Conservation (phyloP, 2,888 invertebrate species). For the Scelioninae gen. 1 region DNA sequence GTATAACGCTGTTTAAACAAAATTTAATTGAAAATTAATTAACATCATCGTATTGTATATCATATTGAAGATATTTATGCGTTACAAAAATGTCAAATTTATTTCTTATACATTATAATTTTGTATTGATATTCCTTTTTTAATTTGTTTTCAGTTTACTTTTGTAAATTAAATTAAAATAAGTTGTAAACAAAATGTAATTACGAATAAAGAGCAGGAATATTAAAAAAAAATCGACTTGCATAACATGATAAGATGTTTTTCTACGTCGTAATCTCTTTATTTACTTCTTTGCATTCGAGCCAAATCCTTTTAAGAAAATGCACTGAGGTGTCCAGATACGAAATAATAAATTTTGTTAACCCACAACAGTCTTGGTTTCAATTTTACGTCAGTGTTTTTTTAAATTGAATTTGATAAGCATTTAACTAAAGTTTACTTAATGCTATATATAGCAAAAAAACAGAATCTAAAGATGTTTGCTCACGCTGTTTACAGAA, state of each 20-base stretch:
- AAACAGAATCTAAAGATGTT: background rate
- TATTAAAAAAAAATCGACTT: background rate
- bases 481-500: background rate
- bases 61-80: too few relatives aligned
- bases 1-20: too few relatives aligned
- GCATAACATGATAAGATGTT: background rate
- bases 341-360: background rate
- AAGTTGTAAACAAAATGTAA: too few relatives aligned
- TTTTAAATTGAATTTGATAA: background rate
- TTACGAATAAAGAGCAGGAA: too few relatives aligned
- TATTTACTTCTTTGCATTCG: background rate
- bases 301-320: constrained; percentile 1
- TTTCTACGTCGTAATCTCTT: background rate
- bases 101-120: too few relatives aligned
- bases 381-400: background rate
- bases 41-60: too few relatives aligned
- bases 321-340: background rate
- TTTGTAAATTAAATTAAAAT: background rate
- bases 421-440: constrained; percentile 11
- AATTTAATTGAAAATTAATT: too few relatives aligned
- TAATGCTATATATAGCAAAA: background rate
- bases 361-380: too few relatives aligned
- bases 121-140: too few relatives aligned
- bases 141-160: background rate
- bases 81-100: too few relatives aligned